Base-by-base conservation (phyloP, 30 jellyfish, hydroid and myxozoan genomes). In the Cassiopea andromeda region DNA sequence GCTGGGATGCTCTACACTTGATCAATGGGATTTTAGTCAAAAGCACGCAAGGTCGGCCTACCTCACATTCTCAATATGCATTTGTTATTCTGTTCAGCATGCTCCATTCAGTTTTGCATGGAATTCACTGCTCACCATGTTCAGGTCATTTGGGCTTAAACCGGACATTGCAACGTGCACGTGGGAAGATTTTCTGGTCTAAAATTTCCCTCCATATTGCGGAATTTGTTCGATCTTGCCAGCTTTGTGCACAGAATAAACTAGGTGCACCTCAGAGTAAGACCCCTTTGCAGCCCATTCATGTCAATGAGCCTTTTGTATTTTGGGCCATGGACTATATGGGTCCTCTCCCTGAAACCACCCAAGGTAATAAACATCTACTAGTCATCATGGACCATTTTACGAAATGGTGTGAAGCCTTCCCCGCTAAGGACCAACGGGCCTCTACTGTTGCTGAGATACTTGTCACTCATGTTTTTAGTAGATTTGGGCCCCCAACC, bases 391-490 rank as follows among this genome's bases (percentile, higher is more conserved):
- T 80, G 86, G 97, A 90, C 59, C 86, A 90, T 50, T 89, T 80
- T 71, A 89, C 96, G 73, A 89, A 72, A 69, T 89, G 96, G 94
- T 48, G 84, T 15, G 93, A 90, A 70, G 94, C 45, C n/a, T 90
- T 46, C 58, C 87, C 93, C 45, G 54, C 88, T 5, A 44, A 75
- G 67, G 87, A 91, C 75, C 91, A 84, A 18, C 46, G 78, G 68
- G 94, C 95, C 16, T 15, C 45, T 9, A 91, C 94, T 1, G 83
- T 91, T 66, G 95, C 97, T 15, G 87, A 75, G 70, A 68, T 77
- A 7, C 73, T 82, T 14, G 97, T 90, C 27, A 54, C 72, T 82
- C n/a, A 72, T 47, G 85, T 46, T 58, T 50, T 70, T 49, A 49
- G 97, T 82, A 46, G 87, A 48, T 83, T 73, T 45, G 94, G 94